Conservation (phyloP, 2,888 invertebrate genomes). For the Sturmia bella region DNA sequence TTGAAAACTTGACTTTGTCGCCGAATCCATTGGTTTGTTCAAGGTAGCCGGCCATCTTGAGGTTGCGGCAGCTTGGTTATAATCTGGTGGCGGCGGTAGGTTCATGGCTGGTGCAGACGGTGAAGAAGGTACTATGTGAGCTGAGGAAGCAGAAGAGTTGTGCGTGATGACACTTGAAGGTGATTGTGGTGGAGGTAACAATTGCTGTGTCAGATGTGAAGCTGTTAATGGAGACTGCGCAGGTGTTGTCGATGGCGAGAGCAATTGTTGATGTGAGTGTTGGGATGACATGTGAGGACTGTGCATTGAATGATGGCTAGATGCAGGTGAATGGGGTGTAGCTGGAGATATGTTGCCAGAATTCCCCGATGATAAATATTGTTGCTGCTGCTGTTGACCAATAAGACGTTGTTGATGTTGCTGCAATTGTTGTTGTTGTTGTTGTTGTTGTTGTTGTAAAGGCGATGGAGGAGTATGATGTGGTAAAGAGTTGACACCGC, state of each 20-base stretch:
- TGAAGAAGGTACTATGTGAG: constrained; percentile 70
- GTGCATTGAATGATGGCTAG: constrained; percentile 79
- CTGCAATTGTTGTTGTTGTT: constrained; percentile 72
- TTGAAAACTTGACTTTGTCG: constrained; percentile 85
- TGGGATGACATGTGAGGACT: constrained; percentile 77
- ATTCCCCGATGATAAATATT: constrained; percentile 57
- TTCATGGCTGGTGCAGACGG: constrained; percentile 55
- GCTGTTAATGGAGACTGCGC: constrained; percentile 74
- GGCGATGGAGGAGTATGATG: constrained; percentile 63
- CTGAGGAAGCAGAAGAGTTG: constrained; percentile 57
- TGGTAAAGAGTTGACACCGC: constrained; percentile 20
- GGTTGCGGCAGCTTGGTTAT: constrained; percentile 76
- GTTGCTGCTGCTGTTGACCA: constrained; percentile 54
- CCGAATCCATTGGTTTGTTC: constrained; percentile 84
- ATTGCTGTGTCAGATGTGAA: constrained; percentile 74
- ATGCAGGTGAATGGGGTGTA: constrained; percentile 77
- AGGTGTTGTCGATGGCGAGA: constrained; percentile 76
- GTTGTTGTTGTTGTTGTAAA: constrained; percentile 73
- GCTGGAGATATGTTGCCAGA: constrained; percentile 74
- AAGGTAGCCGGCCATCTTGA: constrained; percentile 81
- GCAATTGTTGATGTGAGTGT: constrained; percentile 73
- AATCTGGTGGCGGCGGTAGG: constrained; percentile 76
- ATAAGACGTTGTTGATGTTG: constrained; percentile 73
- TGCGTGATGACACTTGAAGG: constrained; percentile 69
- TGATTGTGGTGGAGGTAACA: constrained; percentile 69